Conservation (phyloP, 2,888 invertebrate species). For the Nesidiocoris tenuis region DNA sequence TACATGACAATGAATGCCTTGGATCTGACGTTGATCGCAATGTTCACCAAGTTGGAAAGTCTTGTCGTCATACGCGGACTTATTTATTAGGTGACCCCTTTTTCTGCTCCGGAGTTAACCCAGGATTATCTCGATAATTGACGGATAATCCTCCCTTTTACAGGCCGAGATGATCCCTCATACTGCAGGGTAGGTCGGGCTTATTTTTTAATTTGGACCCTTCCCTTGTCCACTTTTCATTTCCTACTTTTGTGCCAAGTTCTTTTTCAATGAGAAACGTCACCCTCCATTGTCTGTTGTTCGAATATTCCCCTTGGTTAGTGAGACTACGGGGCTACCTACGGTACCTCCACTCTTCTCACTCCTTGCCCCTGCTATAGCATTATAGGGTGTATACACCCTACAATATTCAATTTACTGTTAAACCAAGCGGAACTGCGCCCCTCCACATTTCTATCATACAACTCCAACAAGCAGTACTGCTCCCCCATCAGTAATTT, state of each 20-base stretch:
- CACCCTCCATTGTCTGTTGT: slow-evolving; percentile 8
- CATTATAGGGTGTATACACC: neutral
- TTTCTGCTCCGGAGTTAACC: neutral
- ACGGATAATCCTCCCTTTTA: slow-evolving; percentile 25
- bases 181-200: neutral
- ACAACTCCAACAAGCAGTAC: neutral
- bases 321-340: neutral
- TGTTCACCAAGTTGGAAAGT: neutral
- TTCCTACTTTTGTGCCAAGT: neutral
- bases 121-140: slow-evolving; percentile 39
- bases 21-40: neutral
- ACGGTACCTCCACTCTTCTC: neutral
- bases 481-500: slow-evolving; percentile 26
- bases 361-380: neutral
- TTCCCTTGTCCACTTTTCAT: neutral
- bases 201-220: slow-evolving; percentile 37
- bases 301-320: neutral
- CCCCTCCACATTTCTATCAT: neutral
- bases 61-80: neutral
- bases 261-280: slow-evolving; percentile 13
- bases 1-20: slow-evolving; percentile 5
- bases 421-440: slow-evolving; percentile 40
- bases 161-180: slow-evolving; percentile 19
- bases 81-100: slow-evolving; percentile 25
- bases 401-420: slow-evolving; percentile 39